phyloP scores from a whole-genome alignment of 2,113 vertebrate species.

The Thalassoma bifasciatum region DNA sequence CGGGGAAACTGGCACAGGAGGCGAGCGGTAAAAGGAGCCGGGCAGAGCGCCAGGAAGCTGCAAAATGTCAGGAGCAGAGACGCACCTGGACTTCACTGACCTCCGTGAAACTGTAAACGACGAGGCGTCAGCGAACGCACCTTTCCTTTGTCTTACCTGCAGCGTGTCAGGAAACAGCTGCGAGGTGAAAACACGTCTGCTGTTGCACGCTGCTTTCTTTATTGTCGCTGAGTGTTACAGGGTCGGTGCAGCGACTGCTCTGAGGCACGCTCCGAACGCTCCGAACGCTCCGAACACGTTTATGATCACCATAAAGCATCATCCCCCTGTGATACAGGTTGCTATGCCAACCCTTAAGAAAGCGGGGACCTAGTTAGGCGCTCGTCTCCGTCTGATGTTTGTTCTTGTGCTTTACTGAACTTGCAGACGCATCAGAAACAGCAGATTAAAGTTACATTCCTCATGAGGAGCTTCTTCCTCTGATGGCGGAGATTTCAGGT shows the following conservation, averaged over 20 bases:
- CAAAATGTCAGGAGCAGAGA: slow-evolving; percentile 48
- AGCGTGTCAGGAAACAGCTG: background rate
- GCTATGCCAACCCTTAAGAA: slow-evolving; percentile 67
- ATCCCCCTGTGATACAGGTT: slow-evolving; percentile 43
- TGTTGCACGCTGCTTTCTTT: slow-evolving; percentile 12
- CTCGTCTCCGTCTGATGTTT: slow-evolving; percentile 38
- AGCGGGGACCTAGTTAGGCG: slow-evolving; percentile 52
- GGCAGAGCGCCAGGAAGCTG: slow-evolving; percentile 59
- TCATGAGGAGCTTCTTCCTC: slow-evolving; percentile 34
- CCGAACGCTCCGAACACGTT: slow-evolving; percentile 43
- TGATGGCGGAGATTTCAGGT: slow-evolving; percentile 23
- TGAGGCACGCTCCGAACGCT: slow-evolving; percentile 41
- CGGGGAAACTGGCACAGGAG: slow-evolving; percentile 58
- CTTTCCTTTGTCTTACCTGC: background rate
- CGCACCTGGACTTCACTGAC: slow-evolving; percentile 9
- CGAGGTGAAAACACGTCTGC: too few species aligned
- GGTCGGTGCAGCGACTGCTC: slow-evolving; percentile 12
- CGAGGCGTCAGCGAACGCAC: background rate
- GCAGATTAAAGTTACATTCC: slow-evolving; percentile 28
- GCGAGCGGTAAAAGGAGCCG: slow-evolving; percentile 42
- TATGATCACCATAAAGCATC: slow-evolving; percentile 49
- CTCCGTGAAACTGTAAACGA: slow-evolving; percentile 25
- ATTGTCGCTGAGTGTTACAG: slow-evolving; percentile 46
- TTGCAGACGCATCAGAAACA: slow-evolving; percentile 45
- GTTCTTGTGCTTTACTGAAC: slow-evolving; percentile 38